A percentile compares a stretch with the other conserved stretches of the same genome.
Conservation (phyloP, 2,888 invertebrate genomes). For the Nebria brevicollis region DNA sequence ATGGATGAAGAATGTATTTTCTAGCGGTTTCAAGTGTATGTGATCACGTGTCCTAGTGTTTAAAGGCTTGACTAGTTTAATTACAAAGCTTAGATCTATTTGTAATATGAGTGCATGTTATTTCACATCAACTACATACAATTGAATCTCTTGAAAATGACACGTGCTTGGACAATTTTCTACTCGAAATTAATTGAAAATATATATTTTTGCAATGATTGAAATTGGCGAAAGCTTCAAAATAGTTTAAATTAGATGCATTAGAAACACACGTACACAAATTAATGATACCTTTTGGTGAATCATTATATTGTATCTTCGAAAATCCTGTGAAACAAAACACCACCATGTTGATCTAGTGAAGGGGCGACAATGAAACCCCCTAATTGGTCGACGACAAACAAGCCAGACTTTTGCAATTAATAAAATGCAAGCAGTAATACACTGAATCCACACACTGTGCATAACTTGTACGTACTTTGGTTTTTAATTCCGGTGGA, state of each 20-base stretch:
- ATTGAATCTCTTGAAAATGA: constrained; percentile 28
- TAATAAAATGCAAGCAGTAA: constrained; percentile 8
- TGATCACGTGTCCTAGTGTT: constrained; percentile 21
- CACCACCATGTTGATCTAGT: not conserved
- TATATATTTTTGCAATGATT: not conserved
- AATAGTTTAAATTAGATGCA: not conserved
- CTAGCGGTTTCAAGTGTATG: constrained; percentile 11
- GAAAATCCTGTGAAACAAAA: not conserved
- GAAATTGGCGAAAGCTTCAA: not conserved
- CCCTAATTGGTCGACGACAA: constrained; percentile 10
- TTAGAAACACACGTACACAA: not conserved
- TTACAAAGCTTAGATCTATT: constrained; percentile 21
- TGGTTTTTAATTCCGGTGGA: constrained; percentile 18
- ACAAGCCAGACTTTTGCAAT: constrained; percentile 9
- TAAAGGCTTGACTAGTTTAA: constrained; percentile 19
- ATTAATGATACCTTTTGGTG: not conserved
- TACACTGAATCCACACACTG: not conserved
- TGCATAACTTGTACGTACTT: not conserved
- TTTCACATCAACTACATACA: constrained; percentile 15
- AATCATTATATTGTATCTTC: not conserved
- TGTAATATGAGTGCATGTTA: constrained; percentile 20
- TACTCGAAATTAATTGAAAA: constrained; percentile 13
- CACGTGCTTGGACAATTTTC: constrained; percentile 6
- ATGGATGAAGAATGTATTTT: not conserved
- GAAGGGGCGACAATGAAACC: not conserved